Evolutionary conservation across 2,113 vertebrate genomes (phyloP), one percentile per base, ranked within the genome.

Genomic region (Patagioenas fasciata): DNA sequence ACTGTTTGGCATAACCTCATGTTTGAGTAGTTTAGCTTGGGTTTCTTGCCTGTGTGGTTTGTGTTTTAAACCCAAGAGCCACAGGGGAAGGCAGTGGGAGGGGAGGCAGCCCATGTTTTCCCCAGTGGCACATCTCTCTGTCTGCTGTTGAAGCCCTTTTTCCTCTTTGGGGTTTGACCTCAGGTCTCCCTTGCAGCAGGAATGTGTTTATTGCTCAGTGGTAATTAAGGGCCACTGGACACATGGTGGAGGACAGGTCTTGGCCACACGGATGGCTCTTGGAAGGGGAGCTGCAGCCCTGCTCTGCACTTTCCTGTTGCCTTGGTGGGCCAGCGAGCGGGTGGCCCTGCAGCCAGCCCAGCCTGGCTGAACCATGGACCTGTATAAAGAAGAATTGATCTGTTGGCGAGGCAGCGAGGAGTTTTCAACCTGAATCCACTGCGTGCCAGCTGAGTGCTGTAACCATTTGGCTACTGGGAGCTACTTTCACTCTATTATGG

Each of bases 301-400:
- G 0, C 25, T 64, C 57, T 53, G 80, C 1, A 0, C 53, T 56
- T 23, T 11, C 28, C 64, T 25, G 2, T 81, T 2, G 8, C 15
- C 44, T 47, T 16, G 0, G 18, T 32, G 60, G 66, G 31, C 47
- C 16, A 17, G 31, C 1, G 6, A 80, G 69, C 1, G 2, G n/a
- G 70, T 58, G 50, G 64, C 56, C 61, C 50, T 10, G 62, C 67
- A 32, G 56, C n/a, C 80, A 40, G 62, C 67, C 54, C 56, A n/a
- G 62, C 2, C 2, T 1, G 9, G n/a, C 84, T 1, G 0, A 58
- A 82, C 40, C 1, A 0, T 4, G 4, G 56, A n/a, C 85, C 70
- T 60, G 53, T 32, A 2, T 11, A 36, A 26, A 57, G 58, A 14
- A 38, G 66, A 71, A 75, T 88, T 85, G 75, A 58, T 7, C 85